Conservation (phyloP, 1,140 invertebrate genomes). For the Bombus pascuorum region DNA sequence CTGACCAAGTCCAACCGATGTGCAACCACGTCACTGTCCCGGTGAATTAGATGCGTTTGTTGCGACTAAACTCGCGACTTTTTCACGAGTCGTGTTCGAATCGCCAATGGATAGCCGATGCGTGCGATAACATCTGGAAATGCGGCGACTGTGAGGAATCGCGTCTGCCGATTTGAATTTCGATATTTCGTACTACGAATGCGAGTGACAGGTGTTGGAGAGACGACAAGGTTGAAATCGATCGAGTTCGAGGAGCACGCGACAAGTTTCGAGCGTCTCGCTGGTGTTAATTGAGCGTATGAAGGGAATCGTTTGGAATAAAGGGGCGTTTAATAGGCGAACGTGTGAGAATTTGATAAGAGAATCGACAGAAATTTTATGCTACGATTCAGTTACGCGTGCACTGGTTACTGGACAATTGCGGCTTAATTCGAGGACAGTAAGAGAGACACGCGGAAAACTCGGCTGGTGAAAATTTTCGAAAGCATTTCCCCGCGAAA, state of each 20-base stretch:
- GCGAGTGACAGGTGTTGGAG: neutral
- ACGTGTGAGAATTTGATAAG: no score
- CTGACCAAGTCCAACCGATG: neutral
- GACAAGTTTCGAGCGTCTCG: neutral
- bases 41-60: slow-evolving; percentile 49
- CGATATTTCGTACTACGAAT: slow-evolving; percentile 1
- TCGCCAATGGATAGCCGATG: neutral
- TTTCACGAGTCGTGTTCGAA: neutral
- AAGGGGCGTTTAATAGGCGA: neutral
- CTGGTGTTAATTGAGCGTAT: neutral
- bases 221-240: neutral
- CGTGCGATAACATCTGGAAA: neutral
- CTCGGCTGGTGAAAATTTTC: slow-evolving; percentile 51
- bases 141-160: neutral
- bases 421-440: slow-evolving; percentile 27
- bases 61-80: slow-evolving; percentile 4
- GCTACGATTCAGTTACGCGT: no score
- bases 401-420: neutral
- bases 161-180: neutral
- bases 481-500: slow-evolving; percentile 67
- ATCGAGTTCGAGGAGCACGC: neutral
- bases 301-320: neutral
- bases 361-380: no score
- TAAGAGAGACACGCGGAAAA: neutral
- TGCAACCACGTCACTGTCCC: slow-evolving; percentile 2